A percentile compares a stretch with the other conserved stretches of the same genome.
Evolutionary conservation across 2,888 invertebrate species (phyloP).

Genomic region (Lasioglossum leucozonium): DNA sequence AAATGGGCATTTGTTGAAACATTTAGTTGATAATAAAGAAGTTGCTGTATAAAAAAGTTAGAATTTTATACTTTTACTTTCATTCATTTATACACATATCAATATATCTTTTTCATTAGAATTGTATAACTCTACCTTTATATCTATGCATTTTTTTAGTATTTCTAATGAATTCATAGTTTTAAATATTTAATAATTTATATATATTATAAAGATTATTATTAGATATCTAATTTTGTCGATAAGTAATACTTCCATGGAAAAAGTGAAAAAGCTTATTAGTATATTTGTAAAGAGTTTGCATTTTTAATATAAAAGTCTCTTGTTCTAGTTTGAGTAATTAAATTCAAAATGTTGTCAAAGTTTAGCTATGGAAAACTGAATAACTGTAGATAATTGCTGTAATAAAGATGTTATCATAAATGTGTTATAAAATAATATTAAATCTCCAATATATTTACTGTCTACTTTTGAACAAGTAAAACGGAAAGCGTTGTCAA

Average conservation of each 20-base stretch:
- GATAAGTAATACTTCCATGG: slow-evolving; percentile 19
- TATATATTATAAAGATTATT: not conserved
- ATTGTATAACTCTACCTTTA: not conserved
- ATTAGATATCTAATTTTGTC: not conserved
- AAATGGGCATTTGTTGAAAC: slow-evolving; percentile 10
- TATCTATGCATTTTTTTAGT: not conserved
- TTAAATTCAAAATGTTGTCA: slow-evolving; percentile 15
- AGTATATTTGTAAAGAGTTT: slow-evolving; percentile 38
- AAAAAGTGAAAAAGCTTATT: slow-evolving; percentile 49
- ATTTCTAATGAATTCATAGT: not conserved
- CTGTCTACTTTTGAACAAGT: not conserved
- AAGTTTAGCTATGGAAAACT: slow-evolving; percentile 49
- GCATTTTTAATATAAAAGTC: slow-evolving; percentile 12
- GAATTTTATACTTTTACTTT: slow-evolving; percentile 4
- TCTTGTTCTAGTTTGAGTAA: slow-evolving; percentile 15
- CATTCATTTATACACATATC: not conserved
- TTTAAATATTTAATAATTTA: slow-evolving; percentile 6
- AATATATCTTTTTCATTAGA: not conserved
- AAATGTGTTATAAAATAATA: slow-evolving; percentile 49
- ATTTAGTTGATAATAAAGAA: slow-evolving; percentile 34
- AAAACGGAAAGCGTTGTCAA: not conserved
- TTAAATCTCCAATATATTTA: slow-evolving; percentile 35
- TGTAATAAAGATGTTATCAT: slow-evolving; percentile 67
- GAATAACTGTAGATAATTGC: slow-evolving; percentile 64
- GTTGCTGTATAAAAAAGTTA: slow-evolving; percentile 15